These are phyloP conservation scores for Conops quadrifasciatus DNA, from an alignment of 2,888 invertebrate species.

Conservation along the genomic window DNA sequence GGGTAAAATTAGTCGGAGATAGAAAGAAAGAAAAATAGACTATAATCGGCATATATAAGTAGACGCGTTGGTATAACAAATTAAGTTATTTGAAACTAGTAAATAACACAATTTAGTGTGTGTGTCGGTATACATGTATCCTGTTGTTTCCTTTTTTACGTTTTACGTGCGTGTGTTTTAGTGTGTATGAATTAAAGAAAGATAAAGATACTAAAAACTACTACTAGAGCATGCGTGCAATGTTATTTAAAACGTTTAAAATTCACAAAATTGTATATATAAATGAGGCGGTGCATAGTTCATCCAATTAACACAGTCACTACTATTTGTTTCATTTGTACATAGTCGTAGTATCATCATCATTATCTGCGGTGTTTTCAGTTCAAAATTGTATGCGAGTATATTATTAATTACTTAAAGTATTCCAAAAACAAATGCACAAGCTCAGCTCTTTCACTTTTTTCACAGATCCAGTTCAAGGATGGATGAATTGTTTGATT, in stretches of 20 bases:
- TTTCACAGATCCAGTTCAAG: neutral
- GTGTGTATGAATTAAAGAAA: neutral
- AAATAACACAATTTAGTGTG: too few species aligned
- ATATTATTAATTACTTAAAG: constrained; percentile 27
- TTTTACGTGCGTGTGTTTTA: neutral
- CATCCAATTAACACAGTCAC: constrained; percentile 65
- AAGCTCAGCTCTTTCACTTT: constrained; percentile 32
- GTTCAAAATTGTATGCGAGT: neutral
- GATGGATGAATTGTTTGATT: too few species aligned
- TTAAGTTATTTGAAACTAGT: too few species aligned
- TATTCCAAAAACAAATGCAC: constrained; percentile 7
- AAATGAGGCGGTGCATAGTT: constrained; percentile 66
- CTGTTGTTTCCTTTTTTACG: neutral
- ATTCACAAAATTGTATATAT: constrained; percentile 34
- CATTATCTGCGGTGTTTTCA: neutral
- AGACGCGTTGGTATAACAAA: too few species aligned
- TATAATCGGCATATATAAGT: too few species aligned
- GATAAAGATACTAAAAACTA: neutral
- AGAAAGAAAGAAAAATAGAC: too few species aligned
- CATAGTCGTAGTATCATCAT: constrained; percentile 13
- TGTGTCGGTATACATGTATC: too few species aligned
- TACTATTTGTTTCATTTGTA: constrained; percentile 50
- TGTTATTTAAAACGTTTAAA: constrained; percentile 20
- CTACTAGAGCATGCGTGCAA: constrained; percentile 4
- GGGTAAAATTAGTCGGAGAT: too few species aligned